Base-by-base conservation (phyloP, 2,888 invertebrate species). In the Galeopsomyia nigrocyanea region DNA sequence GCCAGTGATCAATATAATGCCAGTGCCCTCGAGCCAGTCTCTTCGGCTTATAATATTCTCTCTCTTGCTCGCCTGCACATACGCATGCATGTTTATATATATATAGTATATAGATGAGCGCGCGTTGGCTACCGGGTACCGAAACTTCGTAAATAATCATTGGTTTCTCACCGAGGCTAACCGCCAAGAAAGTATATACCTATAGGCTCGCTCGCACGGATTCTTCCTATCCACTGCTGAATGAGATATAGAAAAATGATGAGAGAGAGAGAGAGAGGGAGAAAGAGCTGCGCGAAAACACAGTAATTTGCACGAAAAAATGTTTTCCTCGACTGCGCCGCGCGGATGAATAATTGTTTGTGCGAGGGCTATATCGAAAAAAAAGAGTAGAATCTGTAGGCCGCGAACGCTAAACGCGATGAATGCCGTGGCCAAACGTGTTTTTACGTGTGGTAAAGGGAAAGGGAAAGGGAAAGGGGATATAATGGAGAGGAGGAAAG, bases 1-100 rank as follows among this genome's bases (percentile, higher is more conserved):
- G 82, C 80, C 84, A 81, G 83, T 86, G 81, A 85, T 86, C 84
- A 85, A 79, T 80, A 79, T 85, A 85, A 85, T 85, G 77, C 77
- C 80, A 84, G 85, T 83, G 85, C 85, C 85, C 82, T 49, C 77
- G 72, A 76, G 76, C 26, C 26, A 26, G 3, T 26, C 5, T 26
- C 2, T 5, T 26, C 26, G 73, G 47, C 58, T 21, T 31, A 5
- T 13, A 39, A 22, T 21, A 17, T 56, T 22, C 56, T 21, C 26
- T 22, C 21, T 7, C 80, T 19, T 10, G 21, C 9, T 10, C 49
- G 62, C 49, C 7, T 13, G n/a, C 50, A 19, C 46, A 9, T 14
- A 13, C 17, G 46, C 57, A n/a, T 49, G 17, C 47, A 14, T 55
- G 47, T n/a, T 21, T 22, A n/a, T 6, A 9, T 10, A 9, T 10